A percentile compares a stretch with the other conserved stretches of the same genome.
These are phyloP conservation scores for Helleia helle DNA, from an alignment of 2,888 invertebrate genomes.

Conservation along the genomic window DNA sequence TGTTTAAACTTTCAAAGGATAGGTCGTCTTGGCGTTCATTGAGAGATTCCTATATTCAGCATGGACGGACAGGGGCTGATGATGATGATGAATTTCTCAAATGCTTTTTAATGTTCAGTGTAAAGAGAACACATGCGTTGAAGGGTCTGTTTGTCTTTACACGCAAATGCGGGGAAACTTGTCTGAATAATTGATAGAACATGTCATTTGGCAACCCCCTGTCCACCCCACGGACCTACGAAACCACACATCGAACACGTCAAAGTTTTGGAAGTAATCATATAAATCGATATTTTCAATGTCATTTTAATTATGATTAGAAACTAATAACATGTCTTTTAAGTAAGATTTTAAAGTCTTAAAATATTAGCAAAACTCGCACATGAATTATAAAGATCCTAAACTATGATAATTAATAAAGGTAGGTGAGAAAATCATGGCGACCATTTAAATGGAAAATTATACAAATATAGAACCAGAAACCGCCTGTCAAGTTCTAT, in stretches of 20 bases:
- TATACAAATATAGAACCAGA: no score
- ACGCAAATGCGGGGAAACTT: constrained; percentile 69
- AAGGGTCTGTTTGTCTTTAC: constrained; percentile 66
- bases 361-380: no score
- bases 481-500: not conserved
- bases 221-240: constrained; percentile 30
- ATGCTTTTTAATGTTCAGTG: not conserved
- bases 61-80: no score
- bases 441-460: not conserved
- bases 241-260: not conserved
- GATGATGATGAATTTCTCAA: no score
- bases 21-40: no score
- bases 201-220: constrained; percentile 70
- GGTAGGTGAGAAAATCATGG: not conserved
- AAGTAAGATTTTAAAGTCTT: no score
- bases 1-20: no score
- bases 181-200: constrained; percentile 68
- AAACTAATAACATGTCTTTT: no score
- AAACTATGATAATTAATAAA: not conserved
- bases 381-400: no score
- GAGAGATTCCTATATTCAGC: no score
- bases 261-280: not conserved
- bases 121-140: constrained; percentile 27
- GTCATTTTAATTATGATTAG: not conserved
- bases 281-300: constrained; percentile 3